Percentiles rank a stretch among this genome's conserved stretches.
Evolutionary conservation across 2,797 vertebrate genomes (phyloP).

Genomic region (Carduelis carduelis): DNA sequence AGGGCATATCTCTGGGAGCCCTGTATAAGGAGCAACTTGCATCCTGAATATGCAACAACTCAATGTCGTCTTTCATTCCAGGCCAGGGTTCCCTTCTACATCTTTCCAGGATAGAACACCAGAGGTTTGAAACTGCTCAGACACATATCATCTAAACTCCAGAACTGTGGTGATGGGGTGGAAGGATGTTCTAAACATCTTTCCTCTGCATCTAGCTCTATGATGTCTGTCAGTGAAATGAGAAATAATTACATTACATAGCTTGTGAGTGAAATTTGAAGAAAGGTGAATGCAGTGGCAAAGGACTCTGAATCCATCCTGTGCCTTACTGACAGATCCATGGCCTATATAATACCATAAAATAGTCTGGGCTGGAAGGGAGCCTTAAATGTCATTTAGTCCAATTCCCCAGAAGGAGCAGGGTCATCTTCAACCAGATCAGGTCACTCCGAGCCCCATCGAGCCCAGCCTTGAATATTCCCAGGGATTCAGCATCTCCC

Average conservation of each 20-base stretch:
- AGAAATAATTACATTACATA: neutral
- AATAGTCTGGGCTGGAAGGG: neutral
- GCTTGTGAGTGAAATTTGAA: neutral
- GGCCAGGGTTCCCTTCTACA: neutral
- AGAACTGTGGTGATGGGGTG: neutral
- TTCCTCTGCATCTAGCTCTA: neutral
- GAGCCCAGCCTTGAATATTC: neutral
- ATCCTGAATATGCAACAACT: neutral
- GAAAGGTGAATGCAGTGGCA: neutral
- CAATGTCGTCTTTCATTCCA: neutral
- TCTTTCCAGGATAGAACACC: neutral
- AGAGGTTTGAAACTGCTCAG: neutral
- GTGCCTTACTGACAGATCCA: neutral
- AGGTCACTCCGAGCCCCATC: neutral
- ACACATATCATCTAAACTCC: neutral
- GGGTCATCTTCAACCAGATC: neutral
- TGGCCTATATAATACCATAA: neutral
- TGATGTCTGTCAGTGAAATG: neutral
- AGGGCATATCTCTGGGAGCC: neutral
- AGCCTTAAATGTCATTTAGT: neutral
- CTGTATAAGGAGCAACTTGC: neutral
- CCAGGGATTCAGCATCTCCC: neutral
- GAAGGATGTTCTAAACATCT: neutral
- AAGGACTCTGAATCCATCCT: neutral
- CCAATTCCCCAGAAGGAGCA: fast-evolving